phyloP scores from a whole-genome alignment of 2,888 invertebrate species.

The Halocaridina rubra region DNA sequence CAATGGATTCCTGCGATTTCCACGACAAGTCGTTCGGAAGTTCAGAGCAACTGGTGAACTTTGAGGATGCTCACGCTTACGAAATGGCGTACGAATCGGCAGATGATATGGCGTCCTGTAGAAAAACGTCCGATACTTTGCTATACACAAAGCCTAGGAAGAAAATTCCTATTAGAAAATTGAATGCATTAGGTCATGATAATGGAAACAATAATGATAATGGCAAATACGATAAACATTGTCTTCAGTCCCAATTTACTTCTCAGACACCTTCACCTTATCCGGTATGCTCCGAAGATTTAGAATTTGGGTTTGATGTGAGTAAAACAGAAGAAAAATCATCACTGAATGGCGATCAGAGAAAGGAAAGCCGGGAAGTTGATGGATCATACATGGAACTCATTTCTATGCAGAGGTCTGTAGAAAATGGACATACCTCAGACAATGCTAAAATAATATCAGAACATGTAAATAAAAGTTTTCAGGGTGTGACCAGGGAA shows the following conservation, averaged over 20 bases:
- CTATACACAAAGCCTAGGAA: too few species aligned
- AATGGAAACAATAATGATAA: too few species aligned
- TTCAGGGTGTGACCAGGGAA: background rate
- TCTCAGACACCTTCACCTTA: too few species aligned
- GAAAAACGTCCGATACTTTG: too few species aligned
- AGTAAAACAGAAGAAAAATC: background rate
- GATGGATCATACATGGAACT: background rate
- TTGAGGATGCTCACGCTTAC: too few species aligned
- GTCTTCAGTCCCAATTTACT: too few species aligned
- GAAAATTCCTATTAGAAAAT: too few species aligned
- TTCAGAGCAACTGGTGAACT: too few species aligned
- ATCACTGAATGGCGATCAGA: background rate
- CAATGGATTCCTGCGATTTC: conserved; percentile 10
- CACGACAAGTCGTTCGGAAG: background rate
- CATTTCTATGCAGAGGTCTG: background rate
- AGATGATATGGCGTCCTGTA: too few species aligned
- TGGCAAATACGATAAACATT: too few species aligned
- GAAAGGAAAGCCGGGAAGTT: background rate
- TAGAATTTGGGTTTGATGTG: conserved; percentile 47
- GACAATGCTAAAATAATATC: background rate
- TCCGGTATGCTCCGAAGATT: conserved; percentile 25
- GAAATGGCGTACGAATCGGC: too few species aligned
- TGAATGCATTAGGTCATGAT: too few species aligned
- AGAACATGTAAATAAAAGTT: background rate
- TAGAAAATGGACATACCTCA: background rate